Evolutionary conservation across 2,113 vertebrate species (phyloP).

Genomic region (Dermatemys mawii): DNA sequence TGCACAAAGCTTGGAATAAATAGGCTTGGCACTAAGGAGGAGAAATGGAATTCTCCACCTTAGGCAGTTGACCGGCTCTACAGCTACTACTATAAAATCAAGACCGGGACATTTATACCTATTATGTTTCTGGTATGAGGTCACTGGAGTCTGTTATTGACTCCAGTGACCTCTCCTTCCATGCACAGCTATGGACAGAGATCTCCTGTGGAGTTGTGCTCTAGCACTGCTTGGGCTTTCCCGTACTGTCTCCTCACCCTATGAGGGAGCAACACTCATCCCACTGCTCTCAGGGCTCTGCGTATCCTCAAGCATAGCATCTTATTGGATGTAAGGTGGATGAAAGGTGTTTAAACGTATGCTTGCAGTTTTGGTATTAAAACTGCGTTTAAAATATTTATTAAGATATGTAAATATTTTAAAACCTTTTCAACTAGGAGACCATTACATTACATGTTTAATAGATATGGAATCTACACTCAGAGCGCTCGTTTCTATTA

Average conservation of each 20-base stretch:
- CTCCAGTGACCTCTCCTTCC: background rate
- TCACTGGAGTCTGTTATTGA: background rate
- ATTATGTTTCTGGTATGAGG: rapidly evolving
- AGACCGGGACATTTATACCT: background rate
- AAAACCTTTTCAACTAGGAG: background rate
- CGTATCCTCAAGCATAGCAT: rapidly evolving
- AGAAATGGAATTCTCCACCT: background rate
- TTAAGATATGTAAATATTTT: constrained; percentile 52
- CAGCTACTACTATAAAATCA: background rate
- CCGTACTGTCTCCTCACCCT: background rate
- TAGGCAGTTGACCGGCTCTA: background rate
- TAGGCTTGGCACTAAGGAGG: background rate
- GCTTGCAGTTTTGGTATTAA: background rate
- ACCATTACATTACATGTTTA: constrained; percentile 38
- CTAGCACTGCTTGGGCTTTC: background rate
- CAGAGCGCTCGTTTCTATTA: background rate
- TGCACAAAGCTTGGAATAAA: background rate
- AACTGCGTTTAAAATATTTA: constrained; percentile 48
- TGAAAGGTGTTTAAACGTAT: background rate
- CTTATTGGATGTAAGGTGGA: background rate
- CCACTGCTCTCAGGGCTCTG: background rate
- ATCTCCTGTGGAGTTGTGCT: rapidly evolving
- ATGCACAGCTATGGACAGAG: background rate
- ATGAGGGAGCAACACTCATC: background rate
- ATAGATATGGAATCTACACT: constrained; percentile 5